phyloP scores from a whole-genome alignment of 2,113 vertebrate species.

The Amphiprion ocellaris region DNA sequence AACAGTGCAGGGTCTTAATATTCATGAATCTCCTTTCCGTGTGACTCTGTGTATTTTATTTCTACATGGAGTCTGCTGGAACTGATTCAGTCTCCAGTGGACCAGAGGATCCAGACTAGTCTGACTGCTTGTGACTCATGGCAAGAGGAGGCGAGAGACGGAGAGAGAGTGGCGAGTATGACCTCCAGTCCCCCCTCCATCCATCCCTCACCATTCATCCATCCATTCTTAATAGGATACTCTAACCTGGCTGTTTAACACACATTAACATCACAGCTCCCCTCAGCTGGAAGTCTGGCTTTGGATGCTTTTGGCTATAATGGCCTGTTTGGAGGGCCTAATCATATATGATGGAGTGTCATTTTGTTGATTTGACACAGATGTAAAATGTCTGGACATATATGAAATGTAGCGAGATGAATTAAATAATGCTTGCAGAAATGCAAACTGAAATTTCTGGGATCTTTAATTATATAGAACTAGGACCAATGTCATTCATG shows the following conservation, averaged over 20 bases:
- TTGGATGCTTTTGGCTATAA: constrained; percentile 41
- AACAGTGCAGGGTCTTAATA: background rate
- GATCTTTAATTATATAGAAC: background rate
- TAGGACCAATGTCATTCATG: background rate
- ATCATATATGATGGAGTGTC: background rate
- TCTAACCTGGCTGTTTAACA: constrained; percentile 79
- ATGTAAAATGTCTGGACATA: constrained; percentile 2
- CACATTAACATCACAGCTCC: constrained; percentile 71
- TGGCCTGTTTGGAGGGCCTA: constrained; percentile 26
- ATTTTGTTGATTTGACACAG: constrained; percentile 21
- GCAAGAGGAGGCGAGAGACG: constrained; percentile 24
- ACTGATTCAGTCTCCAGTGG: constrained; percentile 54
- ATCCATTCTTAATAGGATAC: constrained; percentile 69
- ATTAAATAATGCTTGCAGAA: background rate
- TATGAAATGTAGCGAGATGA: background rate
- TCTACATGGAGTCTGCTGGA: constrained; percentile 31
- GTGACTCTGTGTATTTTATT: constrained; percentile 16
- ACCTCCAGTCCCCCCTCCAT: constrained; percentile 64
- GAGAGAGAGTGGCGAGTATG: constrained; percentile 31
- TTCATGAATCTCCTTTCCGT: constrained; percentile 5
- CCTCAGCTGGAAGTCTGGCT: constrained; percentile 72
- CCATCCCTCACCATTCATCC: constrained; percentile 59
- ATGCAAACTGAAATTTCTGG: background rate
- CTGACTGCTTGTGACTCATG: constrained; percentile 64
- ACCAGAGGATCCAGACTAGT: constrained; percentile 55